These are phyloP conservation scores for Nematostella vectensis DNA, from an alignment of 92 coral and sea anemone genomes.

Conservation along the genomic window DNA sequence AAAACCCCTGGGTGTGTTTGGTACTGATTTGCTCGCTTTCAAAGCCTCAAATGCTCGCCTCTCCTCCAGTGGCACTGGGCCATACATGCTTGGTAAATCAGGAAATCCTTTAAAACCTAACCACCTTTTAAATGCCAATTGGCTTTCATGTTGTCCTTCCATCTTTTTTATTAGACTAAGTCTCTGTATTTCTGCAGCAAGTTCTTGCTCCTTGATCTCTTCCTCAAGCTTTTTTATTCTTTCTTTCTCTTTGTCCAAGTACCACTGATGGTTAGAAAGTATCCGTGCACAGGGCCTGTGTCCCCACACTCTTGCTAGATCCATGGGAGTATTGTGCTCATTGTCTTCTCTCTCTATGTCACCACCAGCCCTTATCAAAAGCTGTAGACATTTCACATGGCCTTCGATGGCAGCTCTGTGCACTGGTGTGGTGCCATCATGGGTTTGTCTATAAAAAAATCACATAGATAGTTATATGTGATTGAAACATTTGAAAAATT, in stretches of 20 bases:
- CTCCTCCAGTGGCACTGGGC: conserved; percentile 72
- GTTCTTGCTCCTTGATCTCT: conserved; percentile 43
- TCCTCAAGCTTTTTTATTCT: conserved; percentile 43
- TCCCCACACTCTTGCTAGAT: conserved; percentile 89
- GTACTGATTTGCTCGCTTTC: conserved; percentile 43
- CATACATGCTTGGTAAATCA: conserved; percentile 73
- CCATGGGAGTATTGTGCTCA: conserved; percentile 79
- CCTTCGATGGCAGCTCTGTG: conserved; percentile 95
- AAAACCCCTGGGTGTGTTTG: conserved; percentile 32
- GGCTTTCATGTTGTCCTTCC: conserved; percentile 64
- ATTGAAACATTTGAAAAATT: too few species aligned
- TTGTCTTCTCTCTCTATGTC: conserved; percentile 55
- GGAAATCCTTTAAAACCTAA: conserved; percentile 56
- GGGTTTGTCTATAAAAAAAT: conserved; percentile 51
- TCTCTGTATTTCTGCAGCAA: conserved; percentile 66
- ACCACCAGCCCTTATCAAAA: conserved; percentile 67
- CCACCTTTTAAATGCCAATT: conserved; percentile 82
- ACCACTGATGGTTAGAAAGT: conserved; percentile 86
- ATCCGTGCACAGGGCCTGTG: conserved; percentile 85
- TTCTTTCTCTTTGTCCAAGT: conserved; percentile 72
- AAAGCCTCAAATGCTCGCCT: conserved; percentile 36
- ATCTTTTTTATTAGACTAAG: conserved; percentile 38
- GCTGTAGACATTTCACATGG: conserved; percentile 73
- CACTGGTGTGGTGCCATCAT: conserved; percentile 72
- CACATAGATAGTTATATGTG: too few species aligned